phyloP scores from a whole-genome alignment of 2,888 invertebrate species.

The Drosophila subquinaria region DNA sequence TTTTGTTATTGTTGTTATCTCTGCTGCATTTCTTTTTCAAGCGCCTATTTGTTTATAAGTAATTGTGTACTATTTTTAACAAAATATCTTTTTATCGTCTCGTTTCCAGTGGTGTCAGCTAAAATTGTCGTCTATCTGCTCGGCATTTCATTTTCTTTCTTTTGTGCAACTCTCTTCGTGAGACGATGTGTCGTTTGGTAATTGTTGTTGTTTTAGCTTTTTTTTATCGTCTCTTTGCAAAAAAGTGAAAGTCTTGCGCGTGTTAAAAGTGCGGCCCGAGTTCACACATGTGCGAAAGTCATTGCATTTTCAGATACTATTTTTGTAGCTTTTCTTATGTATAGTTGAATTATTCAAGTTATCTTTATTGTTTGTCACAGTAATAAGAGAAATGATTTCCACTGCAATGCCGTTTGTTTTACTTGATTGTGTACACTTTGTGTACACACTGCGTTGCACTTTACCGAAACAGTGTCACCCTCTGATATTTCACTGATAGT shows the following conservation, averaged over 20 bases:
- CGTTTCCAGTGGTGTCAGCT: slow-evolving; percentile 32
- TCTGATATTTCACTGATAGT: neutral
- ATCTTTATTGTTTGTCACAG: slow-evolving; percentile 48
- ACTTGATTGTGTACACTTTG: slow-evolving; percentile 43
- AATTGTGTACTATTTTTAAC: slow-evolving; percentile 38
- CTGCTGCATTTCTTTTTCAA: slow-evolving; percentile 40
- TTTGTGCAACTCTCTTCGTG: slow-evolving; percentile 48
- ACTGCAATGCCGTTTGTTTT: slow-evolving; percentile 62
- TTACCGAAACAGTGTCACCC: slow-evolving; percentile 39
- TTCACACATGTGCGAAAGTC: slow-evolving; percentile 22
- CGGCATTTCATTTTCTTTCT: slow-evolving; percentile 46
- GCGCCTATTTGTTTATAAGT: slow-evolving; percentile 39
- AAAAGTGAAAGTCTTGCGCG: slow-evolving; percentile 69
- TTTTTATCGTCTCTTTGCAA: slow-evolving; percentile 59
- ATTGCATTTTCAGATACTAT: slow-evolving; percentile 11
- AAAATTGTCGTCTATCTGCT: slow-evolving; percentile 38
- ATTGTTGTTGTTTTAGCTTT: slow-evolving; percentile 65
- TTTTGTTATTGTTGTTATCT: slow-evolving; percentile 60
- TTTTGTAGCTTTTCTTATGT: slow-evolving; percentile 16
- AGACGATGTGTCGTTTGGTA: slow-evolving; percentile 54
- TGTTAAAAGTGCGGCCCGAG: slow-evolving; percentile 30
- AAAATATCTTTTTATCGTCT: slow-evolving; percentile 15
- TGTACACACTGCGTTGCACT: slow-evolving; percentile 50
- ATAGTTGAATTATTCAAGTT: slow-evolving; percentile 14
- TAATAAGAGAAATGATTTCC: slow-evolving; percentile 41